A percentile compares a stretch with the other conserved stretches of the same genome.
These are phyloP conservation scores for Microcebus tavaratra DNA, from an alignment of 2,113 vertebrate species.

Conservation along the genomic window DNA sequence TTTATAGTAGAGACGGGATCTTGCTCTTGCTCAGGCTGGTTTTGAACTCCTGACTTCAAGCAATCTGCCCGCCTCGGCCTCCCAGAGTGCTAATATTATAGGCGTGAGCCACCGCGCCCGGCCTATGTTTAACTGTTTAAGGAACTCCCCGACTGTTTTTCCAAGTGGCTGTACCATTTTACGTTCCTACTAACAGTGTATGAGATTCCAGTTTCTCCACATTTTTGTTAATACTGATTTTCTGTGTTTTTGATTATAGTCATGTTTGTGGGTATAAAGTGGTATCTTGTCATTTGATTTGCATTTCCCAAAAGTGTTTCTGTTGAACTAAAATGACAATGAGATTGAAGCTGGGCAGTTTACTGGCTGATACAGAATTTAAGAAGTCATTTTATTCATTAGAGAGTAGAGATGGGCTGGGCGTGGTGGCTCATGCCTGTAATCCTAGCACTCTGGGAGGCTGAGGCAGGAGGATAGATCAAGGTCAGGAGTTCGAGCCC, in stretches of 20 bases:
- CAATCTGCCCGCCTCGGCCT: no score
- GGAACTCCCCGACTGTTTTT: not conserved
- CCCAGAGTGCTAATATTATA: no score
- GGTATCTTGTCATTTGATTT: not conserved
- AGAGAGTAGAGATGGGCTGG: not conserved
- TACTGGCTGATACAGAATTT: conserved; percentile 2
- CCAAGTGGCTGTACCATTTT: not conserved
- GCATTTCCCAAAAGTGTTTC: not conserved
- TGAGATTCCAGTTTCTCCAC: not conserved
- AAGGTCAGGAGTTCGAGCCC: no score
- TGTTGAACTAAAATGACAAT: conserved; percentile 11
- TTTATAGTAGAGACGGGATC: no score
- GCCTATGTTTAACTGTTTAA: conserved; percentile 13
- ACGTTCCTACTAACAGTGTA: not conserved
- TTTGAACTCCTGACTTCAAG: no score
- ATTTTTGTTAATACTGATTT: not conserved
- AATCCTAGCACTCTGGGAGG: no score
- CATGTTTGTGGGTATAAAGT: not conserved
- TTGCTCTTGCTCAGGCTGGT: no score
- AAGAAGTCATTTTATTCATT: conserved; percentile 41
- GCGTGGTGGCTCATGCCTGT: no score
- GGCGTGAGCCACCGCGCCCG: no score
- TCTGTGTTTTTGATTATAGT: conserved; percentile 28
- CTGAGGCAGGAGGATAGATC: no score
- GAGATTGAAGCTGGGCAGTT: not conserved